Evolutionary conservation across 2,888 invertebrate species (phyloP).

Genomic region (Scaptomyza polygonia): DNA sequence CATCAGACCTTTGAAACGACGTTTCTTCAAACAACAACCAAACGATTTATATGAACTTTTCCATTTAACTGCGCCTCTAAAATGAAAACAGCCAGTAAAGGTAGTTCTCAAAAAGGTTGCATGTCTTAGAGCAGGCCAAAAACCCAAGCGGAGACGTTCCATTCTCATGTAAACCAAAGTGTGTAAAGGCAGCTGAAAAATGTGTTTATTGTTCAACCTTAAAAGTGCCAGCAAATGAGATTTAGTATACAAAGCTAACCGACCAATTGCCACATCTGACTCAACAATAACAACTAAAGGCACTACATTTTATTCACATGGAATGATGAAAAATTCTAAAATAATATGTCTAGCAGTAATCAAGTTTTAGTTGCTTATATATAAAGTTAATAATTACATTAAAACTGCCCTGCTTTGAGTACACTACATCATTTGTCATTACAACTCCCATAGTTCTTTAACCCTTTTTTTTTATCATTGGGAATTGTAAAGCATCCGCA

Average conservation of each 20-base stretch:
- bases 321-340: not conserved
- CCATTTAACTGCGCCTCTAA: conserved; percentile 21
- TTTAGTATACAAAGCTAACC: too few relatives aligned
- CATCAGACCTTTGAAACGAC: conserved; percentile 53
- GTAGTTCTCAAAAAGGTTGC: conserved; percentile 35
- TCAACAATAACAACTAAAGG: not conserved
- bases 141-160: conserved; percentile 1
- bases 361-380: not conserved
- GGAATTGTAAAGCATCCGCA: conserved; percentile 16
- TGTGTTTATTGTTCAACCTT: not conserved
- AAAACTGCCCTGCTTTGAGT: not conserved
- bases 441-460: not conserved
- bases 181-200: not conserved
- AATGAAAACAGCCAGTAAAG: conserved; percentile 11
- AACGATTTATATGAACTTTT: conserved; percentile 30
- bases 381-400: not conserved
- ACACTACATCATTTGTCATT: not conserved
- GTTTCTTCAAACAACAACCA: conserved; percentile 15
- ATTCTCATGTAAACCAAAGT: not conserved
- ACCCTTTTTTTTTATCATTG: conserved; percentile 4
- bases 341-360: too few relatives aligned
- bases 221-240: not conserved
- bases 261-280: not conserved
- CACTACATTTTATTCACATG: not conserved
- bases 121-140: conserved; percentile 5